Evolutionary conservation across 2,797 vertebrate species (phyloP), one percentile per base, ranked within the genome.

Genomic region (Amazona finschi): DNA sequence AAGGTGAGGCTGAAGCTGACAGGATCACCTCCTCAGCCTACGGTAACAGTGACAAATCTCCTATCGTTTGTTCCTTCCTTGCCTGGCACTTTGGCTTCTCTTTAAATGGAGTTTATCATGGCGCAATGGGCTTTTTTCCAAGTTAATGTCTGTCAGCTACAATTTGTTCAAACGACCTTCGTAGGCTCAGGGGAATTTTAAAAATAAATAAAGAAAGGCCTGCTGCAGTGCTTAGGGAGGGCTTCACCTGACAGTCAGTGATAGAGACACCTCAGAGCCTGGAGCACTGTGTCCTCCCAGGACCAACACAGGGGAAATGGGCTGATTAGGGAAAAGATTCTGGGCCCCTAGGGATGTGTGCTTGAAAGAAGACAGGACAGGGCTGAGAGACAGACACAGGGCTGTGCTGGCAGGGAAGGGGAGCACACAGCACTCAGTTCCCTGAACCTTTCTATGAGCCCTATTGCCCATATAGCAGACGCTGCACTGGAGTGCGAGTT

Each of bases 131-230:
- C 93, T 94, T 98, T 98, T 98, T 97, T 98, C 98, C 98, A 98
- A 98, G 98, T 98, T 98, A 98, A 98, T 97, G 98, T 98, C 98
- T 99, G 98, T 98, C 98, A 97, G 97, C 98, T 98, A 97, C 98
- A 97, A 98, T 98, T 98, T 98, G 96, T 98, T 97, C 97, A 81
- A 97, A 98, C 75, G 97, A 98, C 97, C 97, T 96, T 96, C 43
- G 38, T 65, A 89, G 95, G 93, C 97, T 96, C 95, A 96, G 94
- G 96, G 97, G 96, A 96, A 94, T 95, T 94, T 95, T 61, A 93
- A 94, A 96, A 96, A 94, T 93, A 96, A 97, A 94, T 91, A 96
- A 96, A 91, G 96, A 96, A 97, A 97, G 96, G 93, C 87, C 96
- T 90, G 81, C 72, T 82, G 90, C 69, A 89, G 87, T 95, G 97